Evolutionary conservation across 2,113 vertebrate genomes (phyloP).

Genomic region (Malurus alboscapulatus): DNA sequence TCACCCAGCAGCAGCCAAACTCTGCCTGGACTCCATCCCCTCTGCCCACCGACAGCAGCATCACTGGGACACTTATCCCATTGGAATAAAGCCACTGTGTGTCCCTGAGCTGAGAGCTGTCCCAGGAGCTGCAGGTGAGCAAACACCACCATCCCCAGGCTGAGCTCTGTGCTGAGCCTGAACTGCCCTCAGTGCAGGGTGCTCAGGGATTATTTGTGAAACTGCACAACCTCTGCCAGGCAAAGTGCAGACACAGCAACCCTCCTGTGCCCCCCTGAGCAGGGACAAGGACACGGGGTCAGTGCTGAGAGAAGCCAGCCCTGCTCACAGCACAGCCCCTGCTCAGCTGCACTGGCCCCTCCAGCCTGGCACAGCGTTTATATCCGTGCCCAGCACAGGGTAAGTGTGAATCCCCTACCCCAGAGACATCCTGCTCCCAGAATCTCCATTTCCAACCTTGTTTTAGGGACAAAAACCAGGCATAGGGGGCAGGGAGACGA

Average conservation of each 20-base stretch:
- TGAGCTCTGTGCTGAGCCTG: not conserved
- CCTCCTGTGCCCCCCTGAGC: fast-evolving
- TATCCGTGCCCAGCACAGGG: not conserved
- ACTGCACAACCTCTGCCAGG: fast-evolving
- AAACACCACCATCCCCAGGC: not conserved
- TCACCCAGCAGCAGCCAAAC: not conserved
- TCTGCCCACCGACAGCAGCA: not conserved
- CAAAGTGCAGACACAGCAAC: not conserved
- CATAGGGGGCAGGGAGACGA: not conserved
- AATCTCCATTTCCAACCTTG: not conserved
- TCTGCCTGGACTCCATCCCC: not conserved
- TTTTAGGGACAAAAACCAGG: not conserved
- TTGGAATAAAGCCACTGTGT: not conserved
- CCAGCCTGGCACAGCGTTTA: not conserved
- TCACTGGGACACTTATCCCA: not conserved
- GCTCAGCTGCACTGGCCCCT: not conserved
- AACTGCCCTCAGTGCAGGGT: not conserved
- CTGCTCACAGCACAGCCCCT: not conserved
- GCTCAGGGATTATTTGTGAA: fast-evolving
- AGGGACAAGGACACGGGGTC: fast-evolving
- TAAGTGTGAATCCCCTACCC: not conserved
- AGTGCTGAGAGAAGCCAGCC: not conserved
- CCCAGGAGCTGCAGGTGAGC: not conserved
- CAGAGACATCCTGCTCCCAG: not conserved
- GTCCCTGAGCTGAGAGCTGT: not conserved